Conservation (phyloP, 2,888 invertebrate species). For the Agrotis exclamationis region DNA sequence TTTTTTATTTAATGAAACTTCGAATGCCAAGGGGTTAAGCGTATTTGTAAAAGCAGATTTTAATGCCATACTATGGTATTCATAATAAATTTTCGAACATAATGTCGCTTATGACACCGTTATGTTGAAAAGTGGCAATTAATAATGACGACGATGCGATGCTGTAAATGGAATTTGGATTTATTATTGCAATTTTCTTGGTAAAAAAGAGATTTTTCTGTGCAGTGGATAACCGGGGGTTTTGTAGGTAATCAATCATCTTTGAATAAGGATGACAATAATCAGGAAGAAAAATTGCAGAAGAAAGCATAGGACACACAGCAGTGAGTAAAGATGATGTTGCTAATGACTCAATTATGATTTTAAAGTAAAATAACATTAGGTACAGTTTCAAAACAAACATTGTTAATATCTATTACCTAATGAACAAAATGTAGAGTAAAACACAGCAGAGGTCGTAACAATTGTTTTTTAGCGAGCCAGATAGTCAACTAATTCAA, state of each 20-base stretch:
- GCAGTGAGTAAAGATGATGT: too few species aligned
- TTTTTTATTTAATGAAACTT: too few species aligned
- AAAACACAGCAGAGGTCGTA: constrained; percentile 25
- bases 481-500: constrained; percentile 43
- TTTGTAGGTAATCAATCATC: not conserved
- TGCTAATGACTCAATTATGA: not conserved
- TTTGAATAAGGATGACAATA: not conserved
- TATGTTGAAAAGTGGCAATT: too few species aligned
- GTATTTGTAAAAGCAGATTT: too few species aligned
- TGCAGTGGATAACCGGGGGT: not conserved
- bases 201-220: not conserved
- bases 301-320: too few species aligned
- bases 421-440: constrained; percentile 1
- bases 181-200: too few species aligned
- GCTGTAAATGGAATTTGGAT: too few species aligned
- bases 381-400: not conserved
- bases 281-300: not conserved
- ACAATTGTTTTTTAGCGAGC: constrained; percentile 41
- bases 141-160: too few species aligned
- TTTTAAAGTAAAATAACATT: not conserved
- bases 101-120: too few species aligned
- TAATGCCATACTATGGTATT: too few species aligned
- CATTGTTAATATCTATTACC: not conserved
- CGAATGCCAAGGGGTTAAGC: too few species aligned
- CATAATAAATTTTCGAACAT: too few species aligned